phyloP scores from a whole-genome alignment of 2,113 vertebrate genomes.

The Dipodomys stephensi region DNA sequence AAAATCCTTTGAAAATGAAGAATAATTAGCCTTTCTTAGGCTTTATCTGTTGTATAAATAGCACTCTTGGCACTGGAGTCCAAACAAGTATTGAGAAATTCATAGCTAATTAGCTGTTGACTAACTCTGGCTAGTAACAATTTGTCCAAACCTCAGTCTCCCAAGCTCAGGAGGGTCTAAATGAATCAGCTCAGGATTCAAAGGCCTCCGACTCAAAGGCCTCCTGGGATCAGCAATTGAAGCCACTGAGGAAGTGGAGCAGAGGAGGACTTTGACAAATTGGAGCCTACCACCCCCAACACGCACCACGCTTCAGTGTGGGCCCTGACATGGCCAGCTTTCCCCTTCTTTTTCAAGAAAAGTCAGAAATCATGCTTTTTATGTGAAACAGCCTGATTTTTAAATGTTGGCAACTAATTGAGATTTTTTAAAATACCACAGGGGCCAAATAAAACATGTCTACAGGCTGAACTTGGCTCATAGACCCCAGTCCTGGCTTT shows the following conservation, averaged over 20 bases:
- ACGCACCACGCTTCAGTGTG: background rate
- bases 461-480: constrained; percentile 73
- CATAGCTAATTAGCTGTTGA: constrained; percentile 57
- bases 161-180: constrained; percentile 17
- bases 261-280: background rate
- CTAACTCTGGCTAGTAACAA: constrained; percentile 46
- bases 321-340: background rate
- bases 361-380: constrained; percentile 57
- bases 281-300: background rate
- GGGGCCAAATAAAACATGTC: constrained; percentile 79
- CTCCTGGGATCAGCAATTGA: background rate
- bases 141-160: background rate
- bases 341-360: constrained; percentile 26
- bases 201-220: background rate
- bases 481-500: constrained; percentile 34
- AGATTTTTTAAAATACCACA: constrained; percentile 72
- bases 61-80: background rate
- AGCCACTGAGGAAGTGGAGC: background rate
- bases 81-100: constrained; percentile 55
- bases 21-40: background rate
- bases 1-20: background rate
- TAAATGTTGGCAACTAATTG: constrained; percentile 68
- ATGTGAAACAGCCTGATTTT: constrained; percentile 60
- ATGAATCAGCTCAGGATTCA: constrained; percentile 20
- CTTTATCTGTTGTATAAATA: constrained; percentile 25